Evolutionary conservation across 2,113 vertebrate genomes (phyloP), one percentile per base, ranked within the genome.

Genomic region (Stercorarius parasiticus): DNA sequence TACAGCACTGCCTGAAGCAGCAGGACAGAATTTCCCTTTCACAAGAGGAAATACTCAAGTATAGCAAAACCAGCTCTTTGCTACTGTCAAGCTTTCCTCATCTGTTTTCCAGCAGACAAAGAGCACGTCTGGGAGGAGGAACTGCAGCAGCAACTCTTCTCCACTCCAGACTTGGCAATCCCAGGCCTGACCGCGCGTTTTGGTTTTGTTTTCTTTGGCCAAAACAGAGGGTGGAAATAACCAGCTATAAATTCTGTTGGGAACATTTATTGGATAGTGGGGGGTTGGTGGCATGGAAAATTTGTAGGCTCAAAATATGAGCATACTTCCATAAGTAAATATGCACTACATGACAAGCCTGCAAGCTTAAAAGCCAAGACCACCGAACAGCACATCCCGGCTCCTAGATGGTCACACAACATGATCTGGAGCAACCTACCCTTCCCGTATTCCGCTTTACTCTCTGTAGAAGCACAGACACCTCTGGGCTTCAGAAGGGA

Each of bases 261-360:
- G 18, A 89, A 49, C 12, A 40, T 38, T 53, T 49, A 30, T 40
- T 74, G 14, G 18, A 53, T 50, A n/a, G 2, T 6, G 11, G 7
- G 11, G 15, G 1, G 2, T 50, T 40, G 12, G 26, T 15, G 30
- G 34, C 27, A 20, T 52, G 18, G 14, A 69, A 91, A 62, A 66
- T 34, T 15, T 32, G 3, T 38, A 55, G 26, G 16, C 13, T 65
- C 11, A 53, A 90, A 42, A 45, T 18, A 59, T 3, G 15, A 88
- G 40, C 10, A 5, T 9, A 15, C 8, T 52, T 65, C 34, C 29
- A 16, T 27, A 77, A 72, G 43, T 16, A 78, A 78, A 58, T 29
- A 16, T 5, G 29, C 1, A 17, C 5, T 36, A 17, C 0, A 0
- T 21, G 29, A 82, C 18, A 66, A 32, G 30, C 17, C 36, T 30